Evolutionary conservation across 2,113 vertebrate species (phyloP).

Genomic region (Psephotus haematonotus): DNA sequence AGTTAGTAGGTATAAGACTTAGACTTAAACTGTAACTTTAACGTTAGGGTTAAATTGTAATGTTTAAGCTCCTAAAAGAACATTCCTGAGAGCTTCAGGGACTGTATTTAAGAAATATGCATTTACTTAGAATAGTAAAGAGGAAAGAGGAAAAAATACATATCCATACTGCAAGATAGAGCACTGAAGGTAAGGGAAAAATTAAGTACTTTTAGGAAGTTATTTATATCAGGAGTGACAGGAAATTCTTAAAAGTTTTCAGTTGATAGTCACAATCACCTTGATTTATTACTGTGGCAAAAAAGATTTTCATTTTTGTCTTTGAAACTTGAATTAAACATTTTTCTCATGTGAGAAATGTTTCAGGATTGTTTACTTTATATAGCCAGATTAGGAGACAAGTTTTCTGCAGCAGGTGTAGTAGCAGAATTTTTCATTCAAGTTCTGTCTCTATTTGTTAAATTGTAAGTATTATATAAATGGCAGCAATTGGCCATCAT

Average conservation of each 20-base stretch:
- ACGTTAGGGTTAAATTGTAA: not conserved
- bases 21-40: not conserved
- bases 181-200: not conserved
- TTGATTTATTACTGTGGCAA: not conserved
- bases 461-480: not conserved
- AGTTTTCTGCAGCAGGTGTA: not conserved
- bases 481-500: not conserved
- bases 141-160: not conserved
- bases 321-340: not conserved
- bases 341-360: not conserved
- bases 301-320: not conserved
- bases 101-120: not conserved
- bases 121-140: not conserved
- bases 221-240: not conserved
- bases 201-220: not conserved
- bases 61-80: not conserved
- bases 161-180: not conserved
- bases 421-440: not conserved
- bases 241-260: not conserved
- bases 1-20: not conserved
- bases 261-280: not conserved
- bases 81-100: not conserved
- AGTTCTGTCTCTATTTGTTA: not conserved
- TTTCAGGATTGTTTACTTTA: not conserved
- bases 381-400: not conserved